Evolutionary conservation across 2,113 vertebrate species (phyloP).

Genomic region (Merops nubicus): DNA sequence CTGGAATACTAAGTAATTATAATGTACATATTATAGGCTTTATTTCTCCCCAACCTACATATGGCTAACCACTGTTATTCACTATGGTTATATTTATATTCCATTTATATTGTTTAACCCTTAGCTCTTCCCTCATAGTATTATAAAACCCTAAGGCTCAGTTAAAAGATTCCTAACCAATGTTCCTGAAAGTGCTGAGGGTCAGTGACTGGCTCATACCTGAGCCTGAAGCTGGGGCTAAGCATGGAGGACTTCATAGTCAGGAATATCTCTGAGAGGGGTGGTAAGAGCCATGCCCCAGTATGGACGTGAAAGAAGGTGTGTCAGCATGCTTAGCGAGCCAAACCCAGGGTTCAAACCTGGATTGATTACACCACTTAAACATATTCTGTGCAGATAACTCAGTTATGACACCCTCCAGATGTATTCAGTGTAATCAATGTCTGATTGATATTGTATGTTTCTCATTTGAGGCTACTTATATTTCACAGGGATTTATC

Average conservation of each 20-base stretch:
- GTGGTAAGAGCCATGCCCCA: neutral
- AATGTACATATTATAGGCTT: neutral
- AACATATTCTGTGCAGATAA: neutral
- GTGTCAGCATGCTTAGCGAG: neutral
- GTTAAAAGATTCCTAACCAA: neutral
- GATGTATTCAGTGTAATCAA: neutral
- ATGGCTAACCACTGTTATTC: neutral
- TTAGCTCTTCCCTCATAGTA: neutral
- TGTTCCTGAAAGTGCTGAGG: neutral
- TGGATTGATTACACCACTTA: neutral
- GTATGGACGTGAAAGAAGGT: neutral
- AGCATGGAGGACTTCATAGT: neutral
- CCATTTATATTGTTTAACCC: neutral
- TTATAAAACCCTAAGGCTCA: neutral
- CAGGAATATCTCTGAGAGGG: neutral
- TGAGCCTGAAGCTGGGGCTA: neutral
- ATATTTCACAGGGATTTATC: neutral
- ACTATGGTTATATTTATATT: neutral
- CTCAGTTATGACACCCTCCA: neutral
- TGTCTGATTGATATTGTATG: neutral
- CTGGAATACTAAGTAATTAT: conserved; percentile 29
- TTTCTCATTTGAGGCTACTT: neutral
- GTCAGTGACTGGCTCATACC: neutral
- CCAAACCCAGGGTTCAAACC: neutral
- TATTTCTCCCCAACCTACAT: conserved; percentile 3